These are phyloP conservation scores for Ophioderma brevispina DNA, from an alignment of 35 echinoderm and acorn worm species.

Conservation along the genomic window DNA sequence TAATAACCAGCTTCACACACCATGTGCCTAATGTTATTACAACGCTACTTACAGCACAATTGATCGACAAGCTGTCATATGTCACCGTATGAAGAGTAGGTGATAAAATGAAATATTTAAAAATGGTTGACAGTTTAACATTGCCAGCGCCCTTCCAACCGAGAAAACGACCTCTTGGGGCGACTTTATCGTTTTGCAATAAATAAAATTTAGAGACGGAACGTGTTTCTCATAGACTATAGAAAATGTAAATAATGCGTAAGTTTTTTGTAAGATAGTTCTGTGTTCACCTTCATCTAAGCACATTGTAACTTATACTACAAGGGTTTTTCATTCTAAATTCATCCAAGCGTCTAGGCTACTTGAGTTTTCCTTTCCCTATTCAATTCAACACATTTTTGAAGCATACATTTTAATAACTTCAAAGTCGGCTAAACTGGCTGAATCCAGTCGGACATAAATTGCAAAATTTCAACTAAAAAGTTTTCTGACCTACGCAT, in stretches of 20 bases:
- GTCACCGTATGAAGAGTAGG: neutral
- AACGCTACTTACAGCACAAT: neutral
- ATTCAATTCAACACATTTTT: no score
- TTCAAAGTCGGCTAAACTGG: no score
- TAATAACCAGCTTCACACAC: no score
- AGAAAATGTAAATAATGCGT: neutral
- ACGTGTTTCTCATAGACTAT: neutral
- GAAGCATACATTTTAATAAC: no score
- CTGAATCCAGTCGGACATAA: no score
- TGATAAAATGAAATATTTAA: neutral
- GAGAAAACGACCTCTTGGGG: neutral
- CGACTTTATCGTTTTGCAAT: neutral
- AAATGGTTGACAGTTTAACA: neutral
- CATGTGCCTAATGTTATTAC: neutral
- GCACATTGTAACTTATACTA: no score
- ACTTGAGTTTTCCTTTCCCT: no score
- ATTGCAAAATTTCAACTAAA: no score
- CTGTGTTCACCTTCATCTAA: neutral
- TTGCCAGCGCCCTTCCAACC: neutral
- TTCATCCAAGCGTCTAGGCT: no score
- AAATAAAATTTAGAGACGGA: neutral
- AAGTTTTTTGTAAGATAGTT: neutral
- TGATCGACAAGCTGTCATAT: neutral
- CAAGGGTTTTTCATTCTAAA: no score
- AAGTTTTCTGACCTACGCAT: no score